These are phyloP conservation scores for Cardiocondyla obscurior DNA, from an alignment of 1,140 invertebrate genomes.

Conservation along the genomic window DNA sequence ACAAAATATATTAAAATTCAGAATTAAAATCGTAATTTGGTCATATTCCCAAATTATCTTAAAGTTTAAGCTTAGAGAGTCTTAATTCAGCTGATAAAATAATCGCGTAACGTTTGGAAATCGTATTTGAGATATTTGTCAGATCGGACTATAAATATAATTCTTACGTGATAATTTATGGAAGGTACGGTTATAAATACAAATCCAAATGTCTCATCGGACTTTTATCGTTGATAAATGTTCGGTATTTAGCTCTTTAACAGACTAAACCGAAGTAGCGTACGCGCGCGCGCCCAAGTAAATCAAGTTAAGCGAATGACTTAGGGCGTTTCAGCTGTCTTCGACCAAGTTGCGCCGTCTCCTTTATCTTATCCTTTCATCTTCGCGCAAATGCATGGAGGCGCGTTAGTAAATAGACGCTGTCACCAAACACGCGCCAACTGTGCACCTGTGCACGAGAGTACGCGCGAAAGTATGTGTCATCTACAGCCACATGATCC, in stretches of 20 bases:
- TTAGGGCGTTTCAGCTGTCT: slow-evolving; percentile 46
- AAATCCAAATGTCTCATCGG: background rate
- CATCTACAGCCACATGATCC: slow-evolving; percentile 30
- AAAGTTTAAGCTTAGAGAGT: background rate
- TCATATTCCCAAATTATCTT: background rate
- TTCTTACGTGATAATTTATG: background rate
- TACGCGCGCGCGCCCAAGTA: background rate
- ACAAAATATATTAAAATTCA: too few relatives aligned
- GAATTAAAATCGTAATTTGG: too few relatives aligned
- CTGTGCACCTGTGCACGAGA: slow-evolving; percentile 44
- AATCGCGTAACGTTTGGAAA: background rate
- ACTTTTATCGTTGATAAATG: background rate
- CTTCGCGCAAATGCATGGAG: slow-evolving; percentile 51
- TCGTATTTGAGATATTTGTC: background rate
- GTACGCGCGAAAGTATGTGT: slow-evolving; percentile 19
- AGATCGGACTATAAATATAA: background rate
- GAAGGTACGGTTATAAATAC: background rate
- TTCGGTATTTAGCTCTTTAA: background rate
- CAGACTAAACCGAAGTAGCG: slow-evolving; percentile 11
- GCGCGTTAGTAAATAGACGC: slow-evolving; percentile 49
- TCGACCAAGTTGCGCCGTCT: slow-evolving; percentile 24
- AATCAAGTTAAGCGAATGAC: slow-evolving; percentile 42
- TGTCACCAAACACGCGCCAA: slow-evolving; percentile 52
- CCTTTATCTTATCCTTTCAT: slow-evolving; percentile 53
- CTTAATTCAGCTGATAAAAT: background rate